These are phyloP conservation scores for Pteromalus puparum DNA, from an alignment of 1,140 invertebrate genomes.

Conservation along the genomic window DNA sequence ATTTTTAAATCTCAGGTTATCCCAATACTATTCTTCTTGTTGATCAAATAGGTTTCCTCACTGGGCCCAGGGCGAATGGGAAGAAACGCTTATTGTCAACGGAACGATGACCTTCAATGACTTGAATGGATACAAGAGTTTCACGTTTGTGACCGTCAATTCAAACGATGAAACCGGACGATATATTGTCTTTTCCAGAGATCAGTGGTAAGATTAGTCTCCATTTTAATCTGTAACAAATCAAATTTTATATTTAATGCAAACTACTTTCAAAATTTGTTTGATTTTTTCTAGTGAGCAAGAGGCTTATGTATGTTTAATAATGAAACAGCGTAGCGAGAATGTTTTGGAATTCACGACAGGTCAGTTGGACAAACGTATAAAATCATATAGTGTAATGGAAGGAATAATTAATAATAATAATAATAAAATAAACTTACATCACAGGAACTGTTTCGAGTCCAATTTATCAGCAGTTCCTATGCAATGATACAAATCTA, in stretches of 20 bases:
- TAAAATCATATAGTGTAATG: background rate
- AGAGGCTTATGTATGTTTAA: constrained; percentile 80
- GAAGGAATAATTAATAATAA: background rate
- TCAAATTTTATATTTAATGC: constrained; percentile 22
- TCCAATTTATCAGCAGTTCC: constrained; percentile 64
- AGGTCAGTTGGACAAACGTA: constrained; percentile 57
- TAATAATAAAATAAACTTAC: background rate
- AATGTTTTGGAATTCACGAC: constrained; percentile 81
- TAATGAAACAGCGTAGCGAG: constrained; percentile 79
- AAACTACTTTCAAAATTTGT: constrained; percentile 47
- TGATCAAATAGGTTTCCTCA: constrained; percentile 76
- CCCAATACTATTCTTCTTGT: background rate
- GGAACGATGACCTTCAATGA: constrained; percentile 81
- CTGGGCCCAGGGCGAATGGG: constrained; percentile 82
- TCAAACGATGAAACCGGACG: constrained; percentile 69
- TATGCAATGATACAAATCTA: constrained; percentile 71
- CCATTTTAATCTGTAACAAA: constrained; percentile 42
- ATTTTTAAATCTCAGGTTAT: background rate
- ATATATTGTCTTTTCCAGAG: constrained; percentile 70
- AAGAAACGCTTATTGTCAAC: constrained; percentile 78
- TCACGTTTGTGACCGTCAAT: constrained; percentile 79
- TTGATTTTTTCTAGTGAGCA: constrained; percentile 80
- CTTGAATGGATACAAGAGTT: constrained; percentile 80
- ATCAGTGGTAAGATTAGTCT: constrained; percentile 67
- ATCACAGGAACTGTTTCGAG: constrained; percentile 61